A percentile compares a stretch with the other conserved stretches of the same genome.
phyloP scores from a whole-genome alignment of 2,888 invertebrate genomes.

The Drosophila kambysellisi region DNA sequence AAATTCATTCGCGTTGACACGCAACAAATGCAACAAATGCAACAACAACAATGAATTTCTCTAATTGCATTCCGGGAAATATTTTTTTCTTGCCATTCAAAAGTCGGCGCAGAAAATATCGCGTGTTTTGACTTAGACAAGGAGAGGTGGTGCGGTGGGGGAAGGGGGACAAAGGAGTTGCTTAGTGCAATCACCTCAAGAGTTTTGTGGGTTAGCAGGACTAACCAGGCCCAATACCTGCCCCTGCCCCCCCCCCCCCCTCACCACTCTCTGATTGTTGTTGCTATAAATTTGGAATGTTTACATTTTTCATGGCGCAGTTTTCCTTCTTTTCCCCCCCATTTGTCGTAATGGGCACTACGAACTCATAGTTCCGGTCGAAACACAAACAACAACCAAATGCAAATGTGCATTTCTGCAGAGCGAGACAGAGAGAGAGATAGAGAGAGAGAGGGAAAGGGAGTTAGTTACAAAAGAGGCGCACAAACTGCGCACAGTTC shows the following conservation, averaged over 20 bases:
- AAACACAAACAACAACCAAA: constrained; percentile 39
- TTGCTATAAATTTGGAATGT: constrained; percentile 68
- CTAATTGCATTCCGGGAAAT: constrained; percentile 37
- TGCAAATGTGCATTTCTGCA: constrained; percentile 47
- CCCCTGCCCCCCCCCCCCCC: accelerated
- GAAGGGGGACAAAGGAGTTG: background rate
- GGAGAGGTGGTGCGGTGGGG: background rate
- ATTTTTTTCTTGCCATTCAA: constrained; percentile 18
- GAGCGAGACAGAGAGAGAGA: background rate
- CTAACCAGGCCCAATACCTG: background rate
- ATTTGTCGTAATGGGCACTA: constrained; percentile 74
- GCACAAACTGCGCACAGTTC: constrained; percentile 51
- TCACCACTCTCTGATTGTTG: background rate
- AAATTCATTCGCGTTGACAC: constrained; percentile 36
- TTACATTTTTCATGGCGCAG: constrained; percentile 62
- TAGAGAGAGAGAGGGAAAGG: background rate
- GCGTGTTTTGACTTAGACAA: constrained; percentile 48
- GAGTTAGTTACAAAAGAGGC: constrained; percentile 1
- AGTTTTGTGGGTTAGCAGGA: constrained; percentile 67
- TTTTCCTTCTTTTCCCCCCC: constrained; percentile 7
- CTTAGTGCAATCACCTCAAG: constrained; percentile 69
- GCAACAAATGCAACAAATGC: constrained; percentile 29
- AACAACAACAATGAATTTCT: constrained; percentile 15
- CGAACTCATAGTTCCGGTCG: constrained; percentile 76
- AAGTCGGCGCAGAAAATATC: constrained; percentile 38